Percentiles rank a stretch among this genome's conserved stretches.
These are phyloP conservation scores for Apis laboriosa DNA, from an alignment of 1,140 invertebrate species.

Conservation along the genomic window DNA sequence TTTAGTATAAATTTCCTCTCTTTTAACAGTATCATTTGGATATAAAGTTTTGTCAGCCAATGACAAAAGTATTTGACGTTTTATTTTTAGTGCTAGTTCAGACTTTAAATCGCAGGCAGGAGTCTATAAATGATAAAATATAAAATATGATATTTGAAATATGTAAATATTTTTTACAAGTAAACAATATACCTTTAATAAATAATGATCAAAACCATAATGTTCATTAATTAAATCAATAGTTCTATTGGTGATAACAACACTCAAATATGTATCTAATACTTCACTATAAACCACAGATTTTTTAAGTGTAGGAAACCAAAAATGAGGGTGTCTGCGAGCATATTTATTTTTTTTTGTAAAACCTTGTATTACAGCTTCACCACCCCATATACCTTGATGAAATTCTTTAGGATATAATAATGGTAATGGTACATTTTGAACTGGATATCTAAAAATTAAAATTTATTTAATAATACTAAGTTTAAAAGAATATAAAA, in stretches of 20 bases:
- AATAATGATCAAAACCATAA: slow-evolving; percentile 97
- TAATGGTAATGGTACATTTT: slow-evolving; percentile 90
- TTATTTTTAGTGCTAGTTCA: slow-evolving; percentile 89
- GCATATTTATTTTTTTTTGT: slow-evolving; percentile 84
- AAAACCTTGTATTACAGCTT: slow-evolving; percentile 96
- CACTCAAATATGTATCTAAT: slow-evolving; percentile 91
- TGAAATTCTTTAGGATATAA: slow-evolving; percentile 90
- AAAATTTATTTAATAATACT: background rate
- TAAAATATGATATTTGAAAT: slow-evolving; percentile 14
- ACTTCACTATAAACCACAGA: slow-evolving; percentile 97
- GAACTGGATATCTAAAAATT: slow-evolving; percentile 82
- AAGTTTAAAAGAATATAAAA: too few species aligned
- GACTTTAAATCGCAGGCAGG: slow-evolving; percentile 93
- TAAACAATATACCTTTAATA: slow-evolving; percentile 87
- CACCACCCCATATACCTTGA: slow-evolving; percentile 97
- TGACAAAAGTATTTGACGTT: slow-evolving; percentile 90
- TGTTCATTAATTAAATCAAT: slow-evolving; percentile 92
- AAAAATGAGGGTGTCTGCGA: slow-evolving; percentile 89
- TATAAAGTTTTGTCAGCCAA: slow-evolving; percentile 88
- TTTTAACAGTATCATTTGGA: slow-evolving; percentile 86
- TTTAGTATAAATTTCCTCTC: slow-evolving; percentile 89
- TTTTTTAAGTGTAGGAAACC: slow-evolving; percentile 90
- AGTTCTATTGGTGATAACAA: slow-evolving; percentile 91
- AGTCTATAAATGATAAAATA: slow-evolving; percentile 82
- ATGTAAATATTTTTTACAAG: slow-evolving; percentile 20